phyloP scores from a whole-genome alignment of 2,888 invertebrate species.

The Melanotus villosus region DNA sequence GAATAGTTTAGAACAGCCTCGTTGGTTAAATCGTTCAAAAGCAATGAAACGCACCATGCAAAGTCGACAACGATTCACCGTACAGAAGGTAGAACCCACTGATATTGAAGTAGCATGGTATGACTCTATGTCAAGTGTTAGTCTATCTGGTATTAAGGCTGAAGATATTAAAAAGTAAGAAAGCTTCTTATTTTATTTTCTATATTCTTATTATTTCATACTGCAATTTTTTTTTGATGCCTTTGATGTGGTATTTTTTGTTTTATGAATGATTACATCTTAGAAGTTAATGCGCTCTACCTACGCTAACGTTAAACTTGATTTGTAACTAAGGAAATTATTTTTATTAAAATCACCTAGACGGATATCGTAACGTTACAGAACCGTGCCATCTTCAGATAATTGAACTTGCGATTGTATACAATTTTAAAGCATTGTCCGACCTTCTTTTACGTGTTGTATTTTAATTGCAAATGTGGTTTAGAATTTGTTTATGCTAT shows the following conservation, averaged over 20 bases:
- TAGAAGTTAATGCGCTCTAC: too few relatives aligned
- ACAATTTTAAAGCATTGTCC: too few relatives aligned
- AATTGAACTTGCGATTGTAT: too few relatives aligned
- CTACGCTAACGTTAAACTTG: too few relatives aligned
- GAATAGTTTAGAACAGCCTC: conserved; percentile 81
- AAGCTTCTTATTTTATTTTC: conserved; percentile 11
- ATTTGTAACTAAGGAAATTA: too few relatives aligned
- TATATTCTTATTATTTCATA: not conserved
- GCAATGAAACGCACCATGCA: conserved; percentile 74
- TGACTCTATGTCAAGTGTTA: conserved; percentile 71
- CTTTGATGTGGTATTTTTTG: not conserved
- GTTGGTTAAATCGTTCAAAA: conserved; percentile 85
- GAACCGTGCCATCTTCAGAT: too few relatives aligned
- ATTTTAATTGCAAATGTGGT: too few relatives aligned
- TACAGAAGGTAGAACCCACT: conserved; percentile 86
- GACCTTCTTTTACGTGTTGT: too few relatives aligned
- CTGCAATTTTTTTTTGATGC: conserved; percentile 9
- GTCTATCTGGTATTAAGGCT: conserved; percentile 80
- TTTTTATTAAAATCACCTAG: too few relatives aligned
- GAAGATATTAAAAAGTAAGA: conserved; percentile 80
- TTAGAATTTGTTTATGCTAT: too few relatives aligned
- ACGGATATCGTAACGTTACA: too few relatives aligned
- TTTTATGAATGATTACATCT: too few relatives aligned
- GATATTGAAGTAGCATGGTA: conserved; percentile 91
- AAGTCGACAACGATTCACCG: conserved; percentile 74